Percentiles rank a stretch among this genome's conserved stretches.
Evolutionary conservation across 1,140 invertebrate genomes (phyloP).

Genomic region (Brachionus manjavacas): DNA sequence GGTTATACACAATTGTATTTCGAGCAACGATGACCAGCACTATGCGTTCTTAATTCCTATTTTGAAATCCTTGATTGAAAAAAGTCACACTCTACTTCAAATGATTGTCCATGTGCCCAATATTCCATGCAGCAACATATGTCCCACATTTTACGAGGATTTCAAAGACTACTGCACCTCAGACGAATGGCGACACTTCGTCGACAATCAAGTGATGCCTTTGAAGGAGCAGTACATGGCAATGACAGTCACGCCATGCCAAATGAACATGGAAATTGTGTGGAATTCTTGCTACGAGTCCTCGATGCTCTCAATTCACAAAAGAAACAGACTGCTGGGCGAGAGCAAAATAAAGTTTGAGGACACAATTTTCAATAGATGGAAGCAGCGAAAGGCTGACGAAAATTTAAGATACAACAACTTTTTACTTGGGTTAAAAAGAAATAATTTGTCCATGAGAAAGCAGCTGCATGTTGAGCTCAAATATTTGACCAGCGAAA

Average conservation of each 20-base stretch:
- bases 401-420: constrained; percentile 8
- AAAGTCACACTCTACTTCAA: constrained; percentile 59
- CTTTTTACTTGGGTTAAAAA: neutral
- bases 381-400: constrained; percentile 8
- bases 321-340: constrained; percentile 61
- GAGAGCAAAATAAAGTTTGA: constrained; percentile 64
- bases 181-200: constrained; percentile 63
- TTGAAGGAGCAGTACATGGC: constrained; percentile 44
- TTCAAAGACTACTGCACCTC: constrained; percentile 62
- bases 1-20: constrained; percentile 46
- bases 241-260: constrained; percentile 42
- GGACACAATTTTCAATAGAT: constrained; percentile 46
- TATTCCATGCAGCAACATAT: constrained; percentile 60
- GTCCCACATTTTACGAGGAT: constrained; percentile 64
- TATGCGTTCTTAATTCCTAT: constrained; percentile 66
- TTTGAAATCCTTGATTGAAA: constrained; percentile 64
- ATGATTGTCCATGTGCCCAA: constrained; percentile 60
- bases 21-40: constrained; percentile 58
- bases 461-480: constrained; percentile 10
- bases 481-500: constrained; percentile 35
- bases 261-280: constrained; percentile 59
- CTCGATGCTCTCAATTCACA: constrained; percentile 62
- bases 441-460: constrained; percentile 35
- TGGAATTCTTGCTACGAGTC: constrained; percentile 64
- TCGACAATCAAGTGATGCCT: constrained; percentile 56